Conservation (phyloP, 2,797 vertebrate species). For the Pipistrellus nathusii region DNA sequence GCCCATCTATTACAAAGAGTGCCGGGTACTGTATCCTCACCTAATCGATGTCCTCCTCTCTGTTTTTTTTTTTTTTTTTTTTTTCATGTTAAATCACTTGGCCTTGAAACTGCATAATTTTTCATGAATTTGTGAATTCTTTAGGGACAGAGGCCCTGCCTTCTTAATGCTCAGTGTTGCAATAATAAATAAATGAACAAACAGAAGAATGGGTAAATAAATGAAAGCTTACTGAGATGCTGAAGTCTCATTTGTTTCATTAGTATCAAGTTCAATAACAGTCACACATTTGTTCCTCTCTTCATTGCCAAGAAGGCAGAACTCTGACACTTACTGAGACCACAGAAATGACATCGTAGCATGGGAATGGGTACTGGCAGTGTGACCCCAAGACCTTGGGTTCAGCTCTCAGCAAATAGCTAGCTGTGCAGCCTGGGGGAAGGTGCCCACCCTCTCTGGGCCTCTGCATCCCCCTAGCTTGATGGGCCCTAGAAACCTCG, state of each 20-base stretch:
- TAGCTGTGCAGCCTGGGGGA: background rate
- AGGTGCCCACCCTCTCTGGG: background rate
- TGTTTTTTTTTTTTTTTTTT: background rate
- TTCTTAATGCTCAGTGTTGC: background rate
- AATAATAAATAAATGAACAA: background rate
- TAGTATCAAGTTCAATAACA: background rate
- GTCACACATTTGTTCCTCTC: background rate
- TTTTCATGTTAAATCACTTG: background rate
- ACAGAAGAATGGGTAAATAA: background rate
- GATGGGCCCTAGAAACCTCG: background rate
- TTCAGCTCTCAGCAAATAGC: background rate
- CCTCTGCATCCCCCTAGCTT: background rate
- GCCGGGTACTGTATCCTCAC: background rate
- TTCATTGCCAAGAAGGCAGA: background rate
- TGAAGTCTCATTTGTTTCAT: background rate
- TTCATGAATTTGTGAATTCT: background rate
- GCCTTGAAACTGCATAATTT: background rate
- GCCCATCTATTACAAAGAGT: accelerated
- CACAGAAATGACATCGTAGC: accelerated
- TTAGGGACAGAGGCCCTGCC: background rate
- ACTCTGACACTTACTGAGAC: background rate
- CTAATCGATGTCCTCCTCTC: accelerated
- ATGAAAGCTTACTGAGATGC: background rate
- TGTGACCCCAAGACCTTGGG: too few species aligned
- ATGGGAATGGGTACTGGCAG: background rate